phyloP scores from a whole-genome alignment of 2,797 vertebrate species.

The Sorex maritimensis region DNA sequence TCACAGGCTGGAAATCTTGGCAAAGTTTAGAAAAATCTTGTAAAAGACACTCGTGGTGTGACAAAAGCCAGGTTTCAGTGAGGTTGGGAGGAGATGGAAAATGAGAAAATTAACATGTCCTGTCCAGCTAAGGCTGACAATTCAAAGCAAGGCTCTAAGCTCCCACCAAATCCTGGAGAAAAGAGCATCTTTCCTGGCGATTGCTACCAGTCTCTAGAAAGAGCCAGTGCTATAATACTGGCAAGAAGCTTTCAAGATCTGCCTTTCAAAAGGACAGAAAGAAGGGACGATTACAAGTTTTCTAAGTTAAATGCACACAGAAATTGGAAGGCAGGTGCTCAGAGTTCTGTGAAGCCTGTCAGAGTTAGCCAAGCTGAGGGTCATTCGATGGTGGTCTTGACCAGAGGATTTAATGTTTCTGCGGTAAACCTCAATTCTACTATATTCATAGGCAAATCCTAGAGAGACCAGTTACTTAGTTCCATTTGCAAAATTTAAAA shows the following conservation, averaged over 20 bases:
- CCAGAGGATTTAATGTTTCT: neutral
- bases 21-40: neutral
- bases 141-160: accelerated
- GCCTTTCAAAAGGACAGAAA: neutral
- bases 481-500: constrained; percentile 50
- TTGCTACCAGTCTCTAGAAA: neutral
- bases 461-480: constrained; percentile 9
- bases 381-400: neutral
- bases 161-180: neutral
- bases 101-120: neutral
- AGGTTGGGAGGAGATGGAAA: neutral
- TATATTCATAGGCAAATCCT: neutral
- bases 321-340: neutral
- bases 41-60: neutral
- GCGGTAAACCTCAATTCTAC: neutral
- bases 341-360: neutral
- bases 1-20: neutral
- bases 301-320: neutral
- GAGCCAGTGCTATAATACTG: neutral
- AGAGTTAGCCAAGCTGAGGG: neutral
- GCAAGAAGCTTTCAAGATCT: neutral
- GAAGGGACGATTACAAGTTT: neutral
- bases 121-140: neutral
- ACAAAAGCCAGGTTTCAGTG: neutral
- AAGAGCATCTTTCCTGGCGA: neutral